Conservation (phyloP, 2,113 vertebrate species). For the Corynorhinus townsendii region DNA sequence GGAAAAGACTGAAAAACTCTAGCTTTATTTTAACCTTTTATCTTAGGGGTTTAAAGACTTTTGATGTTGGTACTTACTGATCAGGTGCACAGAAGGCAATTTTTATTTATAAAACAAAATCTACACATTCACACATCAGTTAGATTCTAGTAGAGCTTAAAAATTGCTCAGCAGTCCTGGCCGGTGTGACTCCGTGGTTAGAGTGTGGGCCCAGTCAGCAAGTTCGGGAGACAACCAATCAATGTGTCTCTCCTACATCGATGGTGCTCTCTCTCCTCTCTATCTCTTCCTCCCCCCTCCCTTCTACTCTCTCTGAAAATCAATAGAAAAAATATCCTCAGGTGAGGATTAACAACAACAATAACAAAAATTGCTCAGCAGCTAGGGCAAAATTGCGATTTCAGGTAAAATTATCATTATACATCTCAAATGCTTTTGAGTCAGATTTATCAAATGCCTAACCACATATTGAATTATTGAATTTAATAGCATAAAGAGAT, state of each 20-base stretch:
- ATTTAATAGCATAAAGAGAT: not conserved
- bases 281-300: too few species aligned
- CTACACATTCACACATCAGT: not conserved
- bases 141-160: not conserved
- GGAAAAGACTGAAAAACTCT: not conserved
- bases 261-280: too few species aligned
- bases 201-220: too few species aligned
- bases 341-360: too few species aligned
- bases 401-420: constrained; percentile 8
- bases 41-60: not conserved
- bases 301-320: too few species aligned
- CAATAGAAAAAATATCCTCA: too few species aligned
- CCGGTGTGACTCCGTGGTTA: too few species aligned
- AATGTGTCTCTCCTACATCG: too few species aligned
- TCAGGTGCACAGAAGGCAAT: not conserved
- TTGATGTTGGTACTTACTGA: not conserved
- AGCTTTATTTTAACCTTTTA: not conserved
- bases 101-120: constrained; percentile 37
- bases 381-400: not conserved
- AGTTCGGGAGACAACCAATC: too few species aligned
- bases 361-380: not conserved
- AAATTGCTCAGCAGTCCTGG: not conserved
- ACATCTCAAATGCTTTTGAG: not conserved
- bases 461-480: not conserved
- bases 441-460: not conserved